Conservation (phyloP, 2,797 vertebrate genomes). For the Labeo calbasu region DNA sequence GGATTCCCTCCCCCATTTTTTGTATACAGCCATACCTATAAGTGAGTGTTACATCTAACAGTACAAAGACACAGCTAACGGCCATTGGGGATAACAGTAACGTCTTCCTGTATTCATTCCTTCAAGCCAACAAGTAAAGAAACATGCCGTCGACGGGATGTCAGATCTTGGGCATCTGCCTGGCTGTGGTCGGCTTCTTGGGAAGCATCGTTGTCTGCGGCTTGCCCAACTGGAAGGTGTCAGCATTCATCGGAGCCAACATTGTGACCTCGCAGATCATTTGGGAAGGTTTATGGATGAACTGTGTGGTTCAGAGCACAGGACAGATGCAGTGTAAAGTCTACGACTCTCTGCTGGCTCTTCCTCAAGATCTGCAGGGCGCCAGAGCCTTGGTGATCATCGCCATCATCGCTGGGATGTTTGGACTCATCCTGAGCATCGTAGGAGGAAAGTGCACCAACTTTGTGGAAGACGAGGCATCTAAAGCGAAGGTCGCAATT, state of each 20-base stretch:
- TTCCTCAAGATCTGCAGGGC: constrained; percentile 87
- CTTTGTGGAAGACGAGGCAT: constrained; percentile 84
- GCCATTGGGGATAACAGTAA: neutral
- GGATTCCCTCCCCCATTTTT: constrained; percentile 45
- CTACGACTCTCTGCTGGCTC: constrained; percentile 85
- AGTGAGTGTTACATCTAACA: neutral
- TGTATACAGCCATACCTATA: constrained; percentile 18
- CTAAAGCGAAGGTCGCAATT: constrained; percentile 84
- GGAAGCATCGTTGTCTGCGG: constrained; percentile 83
- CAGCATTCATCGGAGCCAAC: constrained; percentile 87
- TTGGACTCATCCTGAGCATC: constrained; percentile 81
- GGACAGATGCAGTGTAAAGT: constrained; percentile 92
- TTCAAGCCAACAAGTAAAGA: neutral
- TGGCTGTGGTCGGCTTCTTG: constrained; percentile 85
- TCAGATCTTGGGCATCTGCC: constrained; percentile 83
- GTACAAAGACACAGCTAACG: neutral
- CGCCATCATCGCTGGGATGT: constrained; percentile 77
- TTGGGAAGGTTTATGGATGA: constrained; percentile 95
- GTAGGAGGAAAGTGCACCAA: constrained; percentile 92
- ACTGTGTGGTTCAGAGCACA: constrained; percentile 88
- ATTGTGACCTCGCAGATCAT: constrained; percentile 85
- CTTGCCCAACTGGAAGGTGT: constrained; percentile 88
- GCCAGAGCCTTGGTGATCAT: constrained; percentile 83
- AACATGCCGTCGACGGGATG: constrained; percentile 82
- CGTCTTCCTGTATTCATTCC: neutral